Evolutionary conservation across 1,140 invertebrate species (phyloP), one percentile per base, ranked within the genome.

Genomic region (Rhyzopertha dominica): DNA sequence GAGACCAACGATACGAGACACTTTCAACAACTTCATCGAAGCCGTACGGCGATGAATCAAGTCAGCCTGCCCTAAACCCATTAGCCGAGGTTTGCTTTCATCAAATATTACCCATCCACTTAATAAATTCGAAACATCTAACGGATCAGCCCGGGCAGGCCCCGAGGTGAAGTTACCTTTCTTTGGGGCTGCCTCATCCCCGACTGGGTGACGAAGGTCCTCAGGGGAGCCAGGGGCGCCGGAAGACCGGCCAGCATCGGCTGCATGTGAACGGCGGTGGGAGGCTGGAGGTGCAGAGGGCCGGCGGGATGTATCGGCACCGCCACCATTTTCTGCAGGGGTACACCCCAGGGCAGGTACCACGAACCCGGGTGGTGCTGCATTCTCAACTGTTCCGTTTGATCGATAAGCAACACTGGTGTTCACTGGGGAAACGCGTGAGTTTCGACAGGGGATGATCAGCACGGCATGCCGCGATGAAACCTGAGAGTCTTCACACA

Each of bases 331-430:
- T 74, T 74, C 54, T 73, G 72, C 48, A 74, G 48, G 42, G 73
- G 70, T 42, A 74, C 66, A 10, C 72, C 73, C 73, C 73, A 74
- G 18, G 73, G 73, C 46, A 74, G 51, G 53, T 73, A 72, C 73
- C 73, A 74, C 10, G 72, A 66, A 7, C 69, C 65, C 19, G 69
- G 67, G 53, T 70, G 70, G 52, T 74, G 71, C 54, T 72, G 70
- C 69, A 71, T 73, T 46, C 44, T 58, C 19, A 14, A 22, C 8
- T 18, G n/a, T 32, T 29, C 10, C 28, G 43, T 49, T 49, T 45
- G 51, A 53, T 53, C 47, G 31, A 53, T 49, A 43, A 46, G 31
- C 18, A 37, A 37, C 32, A n/a, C 18, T 34, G 32, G 26, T 39
- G 26, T 39, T 30, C 36, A 46, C 43, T 39, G n/a, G n/a, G n/a